These are phyloP conservation scores for Daphoenositta chrysoptera DNA, from an alignment of 2,113 vertebrate species.

Conservation along the genomic window DNA sequence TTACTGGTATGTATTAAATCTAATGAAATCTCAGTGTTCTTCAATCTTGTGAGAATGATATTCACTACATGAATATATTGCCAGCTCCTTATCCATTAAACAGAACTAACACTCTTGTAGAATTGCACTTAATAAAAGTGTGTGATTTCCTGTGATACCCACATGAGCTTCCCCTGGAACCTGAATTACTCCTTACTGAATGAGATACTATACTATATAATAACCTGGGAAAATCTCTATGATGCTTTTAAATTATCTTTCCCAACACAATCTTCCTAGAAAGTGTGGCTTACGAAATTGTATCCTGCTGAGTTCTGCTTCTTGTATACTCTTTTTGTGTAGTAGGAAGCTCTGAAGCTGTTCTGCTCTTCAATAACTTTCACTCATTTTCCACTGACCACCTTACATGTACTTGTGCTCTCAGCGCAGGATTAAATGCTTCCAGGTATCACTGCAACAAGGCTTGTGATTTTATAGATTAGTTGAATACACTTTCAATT, in stretches of 20 bases:
- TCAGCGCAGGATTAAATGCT: background rate
- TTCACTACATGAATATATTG: background rate
- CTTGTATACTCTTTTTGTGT: background rate
- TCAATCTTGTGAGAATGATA: background rate
- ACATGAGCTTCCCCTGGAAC: background rate
- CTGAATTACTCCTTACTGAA: background rate
- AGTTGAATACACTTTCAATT: background rate
- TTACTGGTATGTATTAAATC: background rate
- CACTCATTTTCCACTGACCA: background rate
- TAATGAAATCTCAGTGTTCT: background rate
- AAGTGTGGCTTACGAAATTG: background rate
- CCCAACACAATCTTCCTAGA: background rate
- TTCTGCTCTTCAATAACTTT: background rate
- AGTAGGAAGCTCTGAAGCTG: background rate
- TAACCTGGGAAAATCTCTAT: background rate
- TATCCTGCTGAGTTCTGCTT: background rate
- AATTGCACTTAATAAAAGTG: background rate
- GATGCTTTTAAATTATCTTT: background rate
- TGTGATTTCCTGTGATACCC: background rate
- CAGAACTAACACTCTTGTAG: background rate
- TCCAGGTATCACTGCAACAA: background rate
- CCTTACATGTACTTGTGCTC: background rate
- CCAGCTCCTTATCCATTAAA: slow-evolving; percentile 5
- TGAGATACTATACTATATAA: background rate
- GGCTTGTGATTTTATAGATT: background rate